These are phyloP conservation scores for Catharus minimus DNA, from an alignment of 2,113 vertebrate genomes.

Conservation along the genomic window DNA sequence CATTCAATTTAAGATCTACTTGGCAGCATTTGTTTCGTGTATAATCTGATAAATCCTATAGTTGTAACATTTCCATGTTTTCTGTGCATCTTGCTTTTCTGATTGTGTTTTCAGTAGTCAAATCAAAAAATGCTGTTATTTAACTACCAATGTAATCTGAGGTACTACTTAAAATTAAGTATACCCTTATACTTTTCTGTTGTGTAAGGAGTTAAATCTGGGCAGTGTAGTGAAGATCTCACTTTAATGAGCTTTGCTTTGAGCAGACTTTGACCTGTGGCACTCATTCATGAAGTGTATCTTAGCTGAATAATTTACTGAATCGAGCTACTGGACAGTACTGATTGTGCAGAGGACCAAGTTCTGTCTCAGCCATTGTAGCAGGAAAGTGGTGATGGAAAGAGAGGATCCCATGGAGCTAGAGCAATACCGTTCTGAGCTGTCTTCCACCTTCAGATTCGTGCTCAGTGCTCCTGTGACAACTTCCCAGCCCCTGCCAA, in stretches of 20 bases:
- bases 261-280: background rate
- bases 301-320: background rate
- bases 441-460: background rate
- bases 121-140: background rate
- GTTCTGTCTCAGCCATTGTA: background rate
- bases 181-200: background rate
- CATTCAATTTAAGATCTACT: background rate
- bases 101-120: background rate
- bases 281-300: background rate
- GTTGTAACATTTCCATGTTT: background rate
- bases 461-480: background rate
- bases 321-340: background rate
- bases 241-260: background rate
- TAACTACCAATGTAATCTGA: background rate
- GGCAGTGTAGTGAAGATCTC: background rate
- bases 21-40: background rate
- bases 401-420: background rate
- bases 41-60: background rate
- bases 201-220: background rate
- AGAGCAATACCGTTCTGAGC: background rate
- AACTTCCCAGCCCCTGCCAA: accelerated
- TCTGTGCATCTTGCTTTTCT: background rate
- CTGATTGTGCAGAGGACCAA: background rate
- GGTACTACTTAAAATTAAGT: background rate
- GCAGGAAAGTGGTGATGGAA: too few relatives aligned